Evolutionary conservation across 2,888 invertebrate genomes (phyloP).

Genomic region (Xestoiulus laeticollis): DNA sequence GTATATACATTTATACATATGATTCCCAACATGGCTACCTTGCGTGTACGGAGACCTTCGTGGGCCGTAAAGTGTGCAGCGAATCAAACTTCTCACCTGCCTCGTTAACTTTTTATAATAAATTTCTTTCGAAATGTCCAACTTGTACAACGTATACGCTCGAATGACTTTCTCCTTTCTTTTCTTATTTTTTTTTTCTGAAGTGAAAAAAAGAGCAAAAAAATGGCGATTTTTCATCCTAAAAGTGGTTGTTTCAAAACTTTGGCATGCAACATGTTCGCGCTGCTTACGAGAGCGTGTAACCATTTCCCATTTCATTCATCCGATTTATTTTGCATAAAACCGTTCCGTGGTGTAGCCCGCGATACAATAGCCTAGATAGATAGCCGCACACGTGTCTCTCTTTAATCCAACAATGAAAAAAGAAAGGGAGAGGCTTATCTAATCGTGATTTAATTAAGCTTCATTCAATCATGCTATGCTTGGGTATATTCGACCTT

Average conservation of each 20-base stretch:
- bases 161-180: background rate
- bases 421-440: background rate
- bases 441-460: slow-evolving; percentile 29
- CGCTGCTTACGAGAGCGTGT: background rate
- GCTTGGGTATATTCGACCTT: background rate
- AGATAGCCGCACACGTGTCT: slow-evolving; percentile 6
- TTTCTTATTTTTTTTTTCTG: background rate
- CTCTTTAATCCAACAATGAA: background rate
- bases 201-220: background rate
- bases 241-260: background rate
- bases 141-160: background rate
- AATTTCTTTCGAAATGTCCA: background rate
- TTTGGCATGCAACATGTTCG: background rate
- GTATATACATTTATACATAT: background rate
- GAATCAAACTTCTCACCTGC: background rate
- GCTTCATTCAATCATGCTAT: slow-evolving; percentile 7
- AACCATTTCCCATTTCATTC: slow-evolving; percentile 3
- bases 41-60: background rate
- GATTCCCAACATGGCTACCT: background rate
- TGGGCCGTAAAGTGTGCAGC: background rate
- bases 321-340: slow-evolving; percentile 22
- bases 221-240: background rate
- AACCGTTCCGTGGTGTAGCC: slow-evolving; percentile 1
- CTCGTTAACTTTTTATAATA: background rate
- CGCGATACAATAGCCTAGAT: background rate